Evolutionary conservation across 2,113 vertebrate genomes (phyloP).

Genomic region (Hirundichthys speculiger): DNA sequence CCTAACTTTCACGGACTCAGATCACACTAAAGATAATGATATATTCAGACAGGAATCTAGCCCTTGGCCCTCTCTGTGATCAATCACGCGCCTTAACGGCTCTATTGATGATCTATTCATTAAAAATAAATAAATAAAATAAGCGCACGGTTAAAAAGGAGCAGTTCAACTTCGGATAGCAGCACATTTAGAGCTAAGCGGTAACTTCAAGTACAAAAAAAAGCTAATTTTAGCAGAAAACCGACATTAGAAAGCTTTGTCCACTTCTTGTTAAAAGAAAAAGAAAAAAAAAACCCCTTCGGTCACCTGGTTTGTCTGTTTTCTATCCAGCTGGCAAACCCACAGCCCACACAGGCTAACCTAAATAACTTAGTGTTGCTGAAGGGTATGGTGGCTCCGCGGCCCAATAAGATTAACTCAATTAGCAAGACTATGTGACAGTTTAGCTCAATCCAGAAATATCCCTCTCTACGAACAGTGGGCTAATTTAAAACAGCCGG

Average conservation of each 20-base stretch:
- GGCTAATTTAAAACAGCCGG: constrained; percentile 3
- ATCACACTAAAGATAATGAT: constrained; percentile 29
- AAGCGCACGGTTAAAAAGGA: not conserved
- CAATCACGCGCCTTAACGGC: constrained; percentile 10
- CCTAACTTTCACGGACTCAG: too few species aligned
- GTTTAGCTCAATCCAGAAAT: constrained; percentile 64
- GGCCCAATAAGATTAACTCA: constrained; percentile 67
- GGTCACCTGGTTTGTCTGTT: not conserved
- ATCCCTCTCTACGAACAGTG: constrained; percentile 17
- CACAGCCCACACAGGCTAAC: constrained; percentile 22
- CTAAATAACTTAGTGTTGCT: constrained; percentile 38
- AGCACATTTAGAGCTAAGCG: not conserved
- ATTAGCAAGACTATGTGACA: constrained; percentile 65
- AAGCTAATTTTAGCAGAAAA: constrained; percentile 18
- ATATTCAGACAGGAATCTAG: constrained; percentile 17
- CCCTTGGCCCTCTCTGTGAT: constrained; percentile 16
- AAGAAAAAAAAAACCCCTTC: not conserved
- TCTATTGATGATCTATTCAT: not conserved
- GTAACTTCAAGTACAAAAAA: constrained; percentile 14
- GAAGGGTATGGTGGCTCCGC: constrained; percentile 27
- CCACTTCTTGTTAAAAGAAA: not conserved
- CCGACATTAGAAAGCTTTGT: not conserved
- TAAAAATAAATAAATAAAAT: not conserved
- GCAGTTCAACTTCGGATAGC: not conserved
- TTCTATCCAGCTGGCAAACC: not conserved